Percentiles rank a stretch among this genome's conserved stretches.
These are phyloP conservation scores for Drosophila prolongata DNA, from an alignment of 2,888 invertebrate species.

Conservation along the genomic window DNA sequence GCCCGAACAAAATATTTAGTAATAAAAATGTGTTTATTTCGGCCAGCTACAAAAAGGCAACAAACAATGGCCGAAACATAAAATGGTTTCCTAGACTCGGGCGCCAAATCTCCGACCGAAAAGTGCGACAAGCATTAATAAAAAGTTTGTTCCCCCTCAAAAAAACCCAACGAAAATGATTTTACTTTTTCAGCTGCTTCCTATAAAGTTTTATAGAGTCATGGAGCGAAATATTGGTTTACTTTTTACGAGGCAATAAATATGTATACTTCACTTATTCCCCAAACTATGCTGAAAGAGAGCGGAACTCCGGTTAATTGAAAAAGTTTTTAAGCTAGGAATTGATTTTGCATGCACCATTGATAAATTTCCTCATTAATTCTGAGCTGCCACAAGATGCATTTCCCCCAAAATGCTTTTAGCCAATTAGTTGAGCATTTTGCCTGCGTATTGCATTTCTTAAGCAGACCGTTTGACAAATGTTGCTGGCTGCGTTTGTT, in stretches of 20 bases:
- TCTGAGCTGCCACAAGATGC: slow-evolving; percentile 10
- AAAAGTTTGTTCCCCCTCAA: slow-evolving; percentile 31
- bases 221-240: slow-evolving; percentile 26
- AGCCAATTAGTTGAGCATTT: slow-evolving; percentile 44
- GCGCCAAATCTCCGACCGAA: slow-evolving; percentile 37
- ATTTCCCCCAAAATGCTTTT: slow-evolving; percentile 15
- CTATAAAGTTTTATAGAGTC: slow-evolving; percentile 20
- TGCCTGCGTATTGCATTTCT: slow-evolving; percentile 12
- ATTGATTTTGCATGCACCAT: slow-evolving; percentile 50
- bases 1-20: slow-evolving; percentile 14
- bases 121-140: slow-evolving; percentile 55
- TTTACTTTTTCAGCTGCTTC: slow-evolving; percentile 11
- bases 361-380: slow-evolving; percentile 46
- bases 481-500: slow-evolving; percentile 25
- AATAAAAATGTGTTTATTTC: slow-evolving; percentile 37
- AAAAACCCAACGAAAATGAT: slow-evolving; percentile 20
- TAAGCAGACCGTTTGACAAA: slow-evolving; percentile 7
- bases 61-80: slow-evolving; percentile 21
- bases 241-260: slow-evolving; percentile 56
- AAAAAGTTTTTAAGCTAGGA: slow-evolving; percentile 60
- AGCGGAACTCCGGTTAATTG: slow-evolving; percentile 48
- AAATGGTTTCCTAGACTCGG: slow-evolving; percentile 30
- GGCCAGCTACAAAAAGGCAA: slow-evolving; percentile 6
- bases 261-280: slow-evolving; percentile 39
- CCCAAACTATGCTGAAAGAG: background rate